phyloP scores from a whole-genome alignment of 2,888 invertebrate species.

The Eurytoma adleriae region DNA sequence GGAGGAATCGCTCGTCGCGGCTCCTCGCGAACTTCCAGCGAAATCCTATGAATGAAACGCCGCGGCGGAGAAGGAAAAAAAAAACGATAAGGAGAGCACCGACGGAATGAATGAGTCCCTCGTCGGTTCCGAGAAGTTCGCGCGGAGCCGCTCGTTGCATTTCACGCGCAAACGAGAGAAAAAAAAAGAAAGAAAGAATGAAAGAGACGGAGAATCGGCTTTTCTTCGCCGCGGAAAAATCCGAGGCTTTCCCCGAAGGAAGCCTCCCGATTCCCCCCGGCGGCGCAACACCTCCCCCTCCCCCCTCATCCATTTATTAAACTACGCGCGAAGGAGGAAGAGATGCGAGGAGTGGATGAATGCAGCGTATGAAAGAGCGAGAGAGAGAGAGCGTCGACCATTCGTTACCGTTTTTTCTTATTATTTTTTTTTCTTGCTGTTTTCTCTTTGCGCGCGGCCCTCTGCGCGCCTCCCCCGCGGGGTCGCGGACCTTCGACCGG shows the following conservation, averaged over 20 bases:
- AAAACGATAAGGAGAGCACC: too few relatives aligned
- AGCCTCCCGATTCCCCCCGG: too few relatives aligned
- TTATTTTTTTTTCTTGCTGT: background rate
- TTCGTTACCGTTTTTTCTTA: constrained; percentile 24
- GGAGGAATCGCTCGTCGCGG: background rate
- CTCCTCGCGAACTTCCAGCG: background rate
- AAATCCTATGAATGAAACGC: too few relatives aligned
- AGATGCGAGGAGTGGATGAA: constrained; percentile 25
- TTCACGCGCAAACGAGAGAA: background rate
- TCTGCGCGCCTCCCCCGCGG: background rate
- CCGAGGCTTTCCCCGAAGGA: too few relatives aligned
- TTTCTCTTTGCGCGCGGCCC: background rate
- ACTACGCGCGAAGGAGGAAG: constrained; percentile 12
- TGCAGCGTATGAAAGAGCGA: constrained; percentile 47
- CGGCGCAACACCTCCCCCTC: background rate
- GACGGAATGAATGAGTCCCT: too few relatives aligned
- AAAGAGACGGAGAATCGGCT: too few relatives aligned
- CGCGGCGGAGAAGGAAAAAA: too few relatives aligned
- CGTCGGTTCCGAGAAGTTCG: background rate
- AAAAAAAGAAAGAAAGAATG: background rate
- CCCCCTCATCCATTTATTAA: background rate
- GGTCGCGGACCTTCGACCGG: too few relatives aligned
- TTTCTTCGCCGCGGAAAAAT: too few relatives aligned
- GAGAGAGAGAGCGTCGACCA: constrained; percentile 47
- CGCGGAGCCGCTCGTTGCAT: background rate